Evolutionary conservation across 2,113 vertebrate species (phyloP).

Genomic region (Platysternon megacephalum): DNA sequence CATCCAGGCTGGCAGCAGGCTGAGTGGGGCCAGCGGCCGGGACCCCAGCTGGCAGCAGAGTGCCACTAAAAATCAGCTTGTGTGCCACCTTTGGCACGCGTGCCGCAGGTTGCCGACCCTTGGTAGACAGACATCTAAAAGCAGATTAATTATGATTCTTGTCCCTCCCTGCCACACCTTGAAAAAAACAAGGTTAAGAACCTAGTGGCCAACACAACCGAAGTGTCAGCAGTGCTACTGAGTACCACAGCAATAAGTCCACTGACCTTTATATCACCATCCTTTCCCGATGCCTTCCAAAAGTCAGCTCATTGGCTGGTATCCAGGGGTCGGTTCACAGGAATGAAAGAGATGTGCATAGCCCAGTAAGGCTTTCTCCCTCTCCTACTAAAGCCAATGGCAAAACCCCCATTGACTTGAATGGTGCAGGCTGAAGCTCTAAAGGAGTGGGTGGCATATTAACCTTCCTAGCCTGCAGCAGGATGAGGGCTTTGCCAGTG

Average conservation of each 20-base stretch:
- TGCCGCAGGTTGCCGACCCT: too few relatives aligned
- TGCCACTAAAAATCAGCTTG: too few relatives aligned
- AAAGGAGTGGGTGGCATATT: neutral
- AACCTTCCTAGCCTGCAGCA: neutral
- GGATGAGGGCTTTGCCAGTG: neutral
- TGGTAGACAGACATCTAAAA: neutral
- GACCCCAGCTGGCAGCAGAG: too few relatives aligned
- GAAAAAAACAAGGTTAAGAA: neutral
- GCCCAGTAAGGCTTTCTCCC: neutral
- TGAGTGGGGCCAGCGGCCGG: too few relatives aligned
- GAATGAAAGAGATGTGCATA: neutral
- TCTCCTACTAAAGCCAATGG: neutral
- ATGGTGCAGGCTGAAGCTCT: neutral
- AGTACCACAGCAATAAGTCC: neutral
- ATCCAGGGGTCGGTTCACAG: neutral
- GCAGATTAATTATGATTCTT: neutral
- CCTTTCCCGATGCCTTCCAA: neutral
- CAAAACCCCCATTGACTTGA: neutral
- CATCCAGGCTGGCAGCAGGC: too few relatives aligned
- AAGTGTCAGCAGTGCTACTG: neutral
- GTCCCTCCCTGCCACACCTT: neutral
- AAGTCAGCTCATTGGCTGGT: neutral
- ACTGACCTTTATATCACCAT: neutral
- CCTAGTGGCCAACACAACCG: neutral
- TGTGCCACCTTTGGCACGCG: too few relatives aligned